Evolutionary conservation across 2,888 invertebrate species (phyloP), one percentile per base, ranked within the genome.

Genomic region (Zygaena filipendulae): DNA sequence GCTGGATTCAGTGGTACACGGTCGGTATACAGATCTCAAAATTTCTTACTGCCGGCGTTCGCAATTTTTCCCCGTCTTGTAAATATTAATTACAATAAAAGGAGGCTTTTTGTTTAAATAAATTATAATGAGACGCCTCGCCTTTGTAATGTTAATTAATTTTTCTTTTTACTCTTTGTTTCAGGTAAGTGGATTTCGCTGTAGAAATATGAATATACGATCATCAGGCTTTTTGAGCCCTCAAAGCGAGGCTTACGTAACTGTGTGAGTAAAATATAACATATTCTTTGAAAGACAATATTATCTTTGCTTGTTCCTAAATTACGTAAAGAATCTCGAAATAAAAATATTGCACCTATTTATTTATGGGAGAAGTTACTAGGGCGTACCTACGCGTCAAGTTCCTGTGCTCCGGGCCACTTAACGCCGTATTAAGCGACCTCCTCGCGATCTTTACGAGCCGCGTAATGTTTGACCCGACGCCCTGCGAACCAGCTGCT

Each of bases 41-140:
- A 25, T 27, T 30, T 39, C 33, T 39, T 26, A 34, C 32, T 23
- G 19, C 26, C 24, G 11, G 21, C 11, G n/a, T 30, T 25, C 35
- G 36, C 32, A 44, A 52, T 52, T 58, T 57, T 53, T 56, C 54
- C n/a, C 44, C 49, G 46, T 55, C 61, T 68, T 66, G 63, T 68
- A 64, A 72, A 75, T 70, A 74, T 74, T 72, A 74, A 72, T 79
- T 71, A 66, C 69, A 72, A 75, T 72, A 68, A 69, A 68, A 69
- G 59, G 58, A 51, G n/a, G 59, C 60, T 64, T 59, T 68, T 66
- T 64, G 61, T 60, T 59, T 64, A 63, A 70, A 75, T 74, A 72
- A 75, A 71, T 71, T 67, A 68, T 57, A 59, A 56, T 47, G 43
- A 47, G 50, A 51, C 52, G 46, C 44, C 51, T 50, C 59, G 49